Percentiles rank a stretch among this genome's conserved stretches.
phyloP scores from a whole-genome alignment of 1,140 invertebrate species.

The Nebria ingens region DNA sequence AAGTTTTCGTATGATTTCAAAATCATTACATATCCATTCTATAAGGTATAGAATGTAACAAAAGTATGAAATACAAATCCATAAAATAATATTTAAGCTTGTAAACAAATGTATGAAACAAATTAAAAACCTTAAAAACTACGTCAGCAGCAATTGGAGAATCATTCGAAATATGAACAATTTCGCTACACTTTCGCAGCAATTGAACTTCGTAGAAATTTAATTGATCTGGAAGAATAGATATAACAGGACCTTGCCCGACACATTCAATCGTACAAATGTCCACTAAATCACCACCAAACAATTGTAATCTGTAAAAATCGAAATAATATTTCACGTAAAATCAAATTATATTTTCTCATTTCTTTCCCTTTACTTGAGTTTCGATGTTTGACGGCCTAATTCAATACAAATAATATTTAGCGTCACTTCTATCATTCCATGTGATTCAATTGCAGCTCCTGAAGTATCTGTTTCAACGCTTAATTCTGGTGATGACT shows the following conservation, averaged over 20 bases:
- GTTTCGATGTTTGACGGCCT: constrained; percentile 20
- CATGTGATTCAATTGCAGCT: constrained; percentile 17
- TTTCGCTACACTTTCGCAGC: constrained; percentile 23
- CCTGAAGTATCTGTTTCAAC: background rate
- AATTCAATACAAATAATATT: constrained; percentile 25
- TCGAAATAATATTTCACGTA: no score
- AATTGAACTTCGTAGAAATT: constrained; percentile 32
- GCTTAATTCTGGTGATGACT: background rate
- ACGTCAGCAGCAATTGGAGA: constrained; percentile 34
- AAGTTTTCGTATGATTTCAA: no score
- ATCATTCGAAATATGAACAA: constrained; percentile 33
- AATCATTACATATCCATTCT: no score
- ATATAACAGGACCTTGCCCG: constrained; percentile 37
- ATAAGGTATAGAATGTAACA: no score
- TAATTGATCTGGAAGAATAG: constrained; percentile 24
- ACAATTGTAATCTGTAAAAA: constrained; percentile 24
- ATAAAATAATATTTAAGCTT: no score
- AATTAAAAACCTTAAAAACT: background rate
- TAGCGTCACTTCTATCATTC: constrained; percentile 20
- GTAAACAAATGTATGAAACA: no score
- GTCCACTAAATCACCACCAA: constrained; percentile 20
- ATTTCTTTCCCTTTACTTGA: no score
- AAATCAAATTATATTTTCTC: no score
- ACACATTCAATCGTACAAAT: constrained; percentile 30
- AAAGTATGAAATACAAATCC: no score